Evolutionary conservation across 2,888 invertebrate species (phyloP), one percentile per base, ranked within the genome.

Genomic region (Idaea aversata): DNA sequence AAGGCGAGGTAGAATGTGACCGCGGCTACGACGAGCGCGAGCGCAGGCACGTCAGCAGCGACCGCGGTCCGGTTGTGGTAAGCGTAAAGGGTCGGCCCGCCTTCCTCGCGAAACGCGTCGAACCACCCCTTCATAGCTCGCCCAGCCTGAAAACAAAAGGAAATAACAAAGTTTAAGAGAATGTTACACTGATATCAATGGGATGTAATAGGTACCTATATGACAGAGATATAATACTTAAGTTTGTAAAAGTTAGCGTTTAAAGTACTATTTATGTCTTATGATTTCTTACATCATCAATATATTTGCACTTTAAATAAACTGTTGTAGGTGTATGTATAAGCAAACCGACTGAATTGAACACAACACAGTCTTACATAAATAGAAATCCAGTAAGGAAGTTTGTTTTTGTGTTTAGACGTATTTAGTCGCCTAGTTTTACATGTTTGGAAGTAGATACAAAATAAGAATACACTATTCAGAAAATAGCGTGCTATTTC

Each of bases 1-100:
- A 99, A 99, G 74, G 99, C 99, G 79, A 98, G 94, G 91, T 98
- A 98, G 75, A 99, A 94, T 72, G 99, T 98, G 83, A 96, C 95
- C 87, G 99, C 98, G 70, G 98, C 95, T 76, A 98, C 95, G 75
- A 97, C 95, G 75, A 98, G 95, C 72, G 97, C 96, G 77, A 98
- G 96, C 78, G 97, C 95, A 58, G 97, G 96, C 66, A 98, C 96
- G 91, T 99, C 99, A 16, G 98, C 98, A 61, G 98, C 97, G 80
- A 99, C 99, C 47, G 99, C 97, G 58, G 99, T 99, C 79, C 99
- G 95, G 93, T 98, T 98, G 90, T 97, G 96, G 93, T 97, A 97
- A 83, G 96, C 97, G 94, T 99, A 99, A 75, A 98, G 95, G 79
- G 99, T 99, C 76, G 99, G 99, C 78, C 98, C 99, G 86, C 98